These are phyloP conservation scores for Chelonus formosanus DNA, from an alignment of 2,888 invertebrate genomes.

Conservation along the genomic window DNA sequence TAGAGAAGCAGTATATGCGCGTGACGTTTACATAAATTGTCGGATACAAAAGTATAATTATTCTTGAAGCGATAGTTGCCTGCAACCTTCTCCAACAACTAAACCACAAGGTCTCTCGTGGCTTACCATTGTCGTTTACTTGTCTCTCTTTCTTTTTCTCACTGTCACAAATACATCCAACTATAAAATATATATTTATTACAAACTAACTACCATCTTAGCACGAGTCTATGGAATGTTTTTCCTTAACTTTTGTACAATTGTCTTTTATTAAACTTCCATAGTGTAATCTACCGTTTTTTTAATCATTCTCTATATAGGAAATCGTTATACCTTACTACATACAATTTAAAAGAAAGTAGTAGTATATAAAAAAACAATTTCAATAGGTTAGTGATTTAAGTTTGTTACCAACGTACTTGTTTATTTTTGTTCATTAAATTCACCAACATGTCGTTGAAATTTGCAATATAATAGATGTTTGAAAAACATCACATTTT, in stretches of 20 bases:
- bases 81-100: slow-evolving; percentile 29
- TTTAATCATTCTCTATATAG: no score
- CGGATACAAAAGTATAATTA: slow-evolving; percentile 29
- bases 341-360: slow-evolving; percentile 9
- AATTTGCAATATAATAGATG: background rate
- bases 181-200: slow-evolving; percentile 16
- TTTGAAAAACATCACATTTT: no score
- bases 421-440: background rate
- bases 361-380: background rate
- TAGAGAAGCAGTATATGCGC: slow-evolving; percentile 18
- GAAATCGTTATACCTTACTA: background rate
- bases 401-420: background rate
- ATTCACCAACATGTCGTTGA: background rate
- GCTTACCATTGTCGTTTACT: slow-evolving; percentile 25
- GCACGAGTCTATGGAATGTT: slow-evolving; percentile 13
- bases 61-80: slow-evolving; percentile 28
- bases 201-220: slow-evolving; percentile 16
- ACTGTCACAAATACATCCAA: slow-evolving; percentile 19
- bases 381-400: slow-evolving; percentile 3
- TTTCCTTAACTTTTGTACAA: slow-evolving; percentile 2
- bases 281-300: background rate
- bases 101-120: slow-evolving; percentile 30
- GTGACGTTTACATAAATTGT: slow-evolving; percentile 28
- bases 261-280: background rate
- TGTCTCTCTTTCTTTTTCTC: slow-evolving; percentile 22